Conservation (phyloP, 2,888 invertebrate species). For the Leptopilina syphax region DNA sequence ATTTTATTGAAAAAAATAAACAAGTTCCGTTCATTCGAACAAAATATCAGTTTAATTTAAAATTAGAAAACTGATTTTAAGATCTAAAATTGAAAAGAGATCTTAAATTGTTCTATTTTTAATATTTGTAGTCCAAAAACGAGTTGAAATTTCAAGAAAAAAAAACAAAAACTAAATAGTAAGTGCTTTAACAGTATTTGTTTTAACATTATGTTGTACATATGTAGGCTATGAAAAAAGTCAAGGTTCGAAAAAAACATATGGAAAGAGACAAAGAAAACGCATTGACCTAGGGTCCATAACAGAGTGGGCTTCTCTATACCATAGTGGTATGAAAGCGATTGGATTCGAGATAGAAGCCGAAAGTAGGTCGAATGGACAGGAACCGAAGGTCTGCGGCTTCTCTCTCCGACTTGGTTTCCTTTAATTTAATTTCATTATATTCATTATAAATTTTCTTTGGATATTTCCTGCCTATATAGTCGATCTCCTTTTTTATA, state of each 20-base stretch:
- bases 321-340: slow-evolving; percentile 12
- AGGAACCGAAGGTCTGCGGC: slow-evolving; percentile 26
- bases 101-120: too few species aligned
- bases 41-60: too few species aligned
- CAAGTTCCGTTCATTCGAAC: too few species aligned
- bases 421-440: slow-evolving; percentile 19
- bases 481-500: background rate
- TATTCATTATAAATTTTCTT: slow-evolving; percentile 6
- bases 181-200: too few species aligned
- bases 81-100: too few species aligned
- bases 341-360: slow-evolving; percentile 17
- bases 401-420: slow-evolving; percentile 26
- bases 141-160: too few species aligned
- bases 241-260: background rate
- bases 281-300: slow-evolving; percentile 29
- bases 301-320: background rate
- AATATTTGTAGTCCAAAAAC: too few species aligned
- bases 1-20: too few species aligned
- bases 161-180: too few species aligned
- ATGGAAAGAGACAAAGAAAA: slow-evolving; percentile 14
- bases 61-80: too few species aligned
- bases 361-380: slow-evolving; percentile 24
- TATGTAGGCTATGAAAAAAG: background rate
- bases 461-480: background rate
- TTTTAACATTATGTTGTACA: too few species aligned